Evolutionary conservation across 2,113 vertebrate genomes (phyloP).

Genomic region (Pandion haliaetus): DNA sequence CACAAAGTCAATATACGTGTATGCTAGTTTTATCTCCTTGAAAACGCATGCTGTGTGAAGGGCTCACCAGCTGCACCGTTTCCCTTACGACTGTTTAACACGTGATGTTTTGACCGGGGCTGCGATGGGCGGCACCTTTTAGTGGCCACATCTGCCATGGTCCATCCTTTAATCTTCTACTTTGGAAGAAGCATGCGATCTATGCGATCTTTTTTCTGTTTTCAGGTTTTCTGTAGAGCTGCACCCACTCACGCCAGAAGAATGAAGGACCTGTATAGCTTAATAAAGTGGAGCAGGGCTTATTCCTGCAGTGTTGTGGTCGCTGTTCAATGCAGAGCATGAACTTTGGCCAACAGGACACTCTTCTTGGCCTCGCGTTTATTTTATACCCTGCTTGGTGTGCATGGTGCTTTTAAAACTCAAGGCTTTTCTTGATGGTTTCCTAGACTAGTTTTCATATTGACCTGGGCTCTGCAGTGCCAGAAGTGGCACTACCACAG

Average conservation of each 20-base stretch:
- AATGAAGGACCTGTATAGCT: neutral
- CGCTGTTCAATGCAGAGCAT: neutral
- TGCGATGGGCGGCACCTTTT: neutral
- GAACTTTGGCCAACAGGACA: neutral
- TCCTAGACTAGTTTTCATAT: neutral
- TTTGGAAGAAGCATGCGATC: neutral
- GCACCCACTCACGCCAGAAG: neutral
- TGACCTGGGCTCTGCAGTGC: neutral
- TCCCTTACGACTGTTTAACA: neutral
- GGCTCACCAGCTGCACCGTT: neutral
- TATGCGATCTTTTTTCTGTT: too few relatives aligned
- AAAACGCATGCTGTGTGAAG: neutral
- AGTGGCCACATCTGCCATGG: neutral
- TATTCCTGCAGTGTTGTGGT: neutral
- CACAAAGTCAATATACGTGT: neutral
- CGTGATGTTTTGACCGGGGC: neutral
- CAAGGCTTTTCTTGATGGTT: neutral
- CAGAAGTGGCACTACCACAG: neutral
- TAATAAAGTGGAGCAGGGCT: neutral
- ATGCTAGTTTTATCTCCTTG: neutral
- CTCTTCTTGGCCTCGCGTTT: neutral
- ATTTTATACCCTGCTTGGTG: neutral
- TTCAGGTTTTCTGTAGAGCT: neutral
- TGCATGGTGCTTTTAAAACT: neutral
- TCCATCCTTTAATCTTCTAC: neutral